Base-by-base conservation (phyloP, 2,797 vertebrate genomes). In the Carapus acus region DNA sequence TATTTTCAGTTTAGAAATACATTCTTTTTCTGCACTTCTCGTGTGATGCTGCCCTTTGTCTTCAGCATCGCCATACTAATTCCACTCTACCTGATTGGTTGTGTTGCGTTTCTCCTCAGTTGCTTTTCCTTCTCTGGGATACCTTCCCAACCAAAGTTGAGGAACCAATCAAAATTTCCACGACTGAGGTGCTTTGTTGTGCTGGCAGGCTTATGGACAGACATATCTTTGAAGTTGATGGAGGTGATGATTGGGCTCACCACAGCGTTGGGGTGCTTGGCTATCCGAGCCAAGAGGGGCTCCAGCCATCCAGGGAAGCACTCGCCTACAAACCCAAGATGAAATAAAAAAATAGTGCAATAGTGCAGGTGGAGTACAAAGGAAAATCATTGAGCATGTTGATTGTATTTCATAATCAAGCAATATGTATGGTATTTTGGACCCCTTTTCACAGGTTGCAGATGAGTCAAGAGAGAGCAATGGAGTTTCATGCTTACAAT, bases 301-400 rank as follows among this genome's bases (percentile, higher is more conserved):
- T 94, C 90, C 78, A 94, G 71, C 91, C 92, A 93, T 17, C 92
- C 91, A 0, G 89, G 79, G 71, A 93, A 93, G 62, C 92, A 94
- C 69, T 94, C 91, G 1, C 92, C 92, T 94, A 7, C 1, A 50
- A 22, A 20, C 21, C 1, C 8, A 14, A 14, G 18, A 22, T 4
- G 1, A 21, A 8, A 14, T 55, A n/a, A n/a, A n/a, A n/a, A n/a
- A n/a, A n/a, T n/a, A n/a, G n/a, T n/a, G n/a, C n/a, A n/a, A n/a
- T n/a, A n/a, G n/a, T n/a, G n/a, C n/a, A n/a, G n/a, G n/a, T n/a
- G n/a, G n/a, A n/a, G n/a, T n/a, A n/a, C n/a, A n/a, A n/a, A n/a
- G n/a, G n/a, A n/a, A n/a, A n/a, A n/a, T n/a, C n/a, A n/a, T n/a
- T n/a, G n/a, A n/a, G n/a, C n/a, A n/a, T n/a, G n/a, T n/a, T n/a